Percentiles rank a stretch among this genome's conserved stretches.
These are phyloP conservation scores for Chesias legatella DNA, from an alignment of 2,888 invertebrate genomes.

Conservation along the genomic window DNA sequence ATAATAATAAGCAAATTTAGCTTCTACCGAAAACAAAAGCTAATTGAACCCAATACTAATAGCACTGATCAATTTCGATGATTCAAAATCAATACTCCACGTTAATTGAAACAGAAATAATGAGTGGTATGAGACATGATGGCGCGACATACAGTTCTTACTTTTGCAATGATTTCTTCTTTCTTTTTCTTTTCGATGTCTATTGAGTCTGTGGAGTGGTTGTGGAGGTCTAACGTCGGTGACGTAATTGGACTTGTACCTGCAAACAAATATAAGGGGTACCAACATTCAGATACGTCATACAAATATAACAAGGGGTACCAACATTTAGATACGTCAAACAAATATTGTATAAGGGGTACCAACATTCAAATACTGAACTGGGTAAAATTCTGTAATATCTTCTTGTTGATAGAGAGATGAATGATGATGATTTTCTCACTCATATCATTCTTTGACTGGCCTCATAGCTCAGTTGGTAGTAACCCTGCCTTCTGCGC, in stretches of 20 bases:
- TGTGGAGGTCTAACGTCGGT: conserved; percentile 83
- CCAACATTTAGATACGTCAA: too few species aligned
- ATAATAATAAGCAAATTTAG: conserved; percentile 17
- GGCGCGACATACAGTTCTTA: conserved; percentile 38
- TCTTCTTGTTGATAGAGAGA: too few species aligned
- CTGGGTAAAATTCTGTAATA: too few species aligned
- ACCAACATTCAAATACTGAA: too few species aligned
- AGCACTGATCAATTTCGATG: conserved; percentile 41
- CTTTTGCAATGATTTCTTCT: conserved; percentile 80
- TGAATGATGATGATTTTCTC: too few species aligned
- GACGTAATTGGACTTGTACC: conserved; percentile 89
- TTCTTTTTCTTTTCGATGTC: conserved; percentile 85
- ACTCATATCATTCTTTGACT: too few species aligned
- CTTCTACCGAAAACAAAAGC: conserved; percentile 17
- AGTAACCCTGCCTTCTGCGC: too few species aligned
- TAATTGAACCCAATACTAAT: conserved; percentile 55
- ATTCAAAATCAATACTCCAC: conserved; percentile 53
- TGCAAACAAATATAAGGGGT: conserved; percentile 27
- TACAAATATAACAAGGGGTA: too few species aligned
- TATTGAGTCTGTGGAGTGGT: conserved; percentile 90
- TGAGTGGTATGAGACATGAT: conserved; percentile 42
- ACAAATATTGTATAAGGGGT: too few species aligned
- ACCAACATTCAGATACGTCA: neutral
- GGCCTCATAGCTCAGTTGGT: too few species aligned
- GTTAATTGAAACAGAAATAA: conserved; percentile 47